Base-by-base conservation (phyloP, 2,888 invertebrate species). In the Agrilus biguttatus region DNA sequence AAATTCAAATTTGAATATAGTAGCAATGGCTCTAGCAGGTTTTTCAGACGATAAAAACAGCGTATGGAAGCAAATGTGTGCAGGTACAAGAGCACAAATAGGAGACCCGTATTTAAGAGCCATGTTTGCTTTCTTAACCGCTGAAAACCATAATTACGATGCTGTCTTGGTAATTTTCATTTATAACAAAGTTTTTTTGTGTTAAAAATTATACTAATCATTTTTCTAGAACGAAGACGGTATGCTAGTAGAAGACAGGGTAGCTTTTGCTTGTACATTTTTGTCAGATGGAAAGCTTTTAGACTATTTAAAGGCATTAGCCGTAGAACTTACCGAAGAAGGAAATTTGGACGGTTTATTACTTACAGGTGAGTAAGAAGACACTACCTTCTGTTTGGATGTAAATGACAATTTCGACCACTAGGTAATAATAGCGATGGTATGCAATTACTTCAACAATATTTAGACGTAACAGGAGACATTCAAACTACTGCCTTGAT, bases 21-120 rank as follows among this genome's bases (percentile, higher is more conserved):
- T 81, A 14, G 89, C 89, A 10, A 84, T 88, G 75, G 87, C 87
- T 1, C 65, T 87, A 33, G 79, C 83, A 37, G 83, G 91, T n/a
- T 91, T 85, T 61, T 83, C 84, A 40, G 87, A 89, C 51, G 88
- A 92, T 59, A 80, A 80, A 39, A 79, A 77, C 51, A 81, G 81
- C 17, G 71, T 85, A 57, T 93, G 83, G 88, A 75, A 78, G 45
- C 80, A 77, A 65, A 77, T 83, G 44, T 85, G 87, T 53, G 66
- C 78, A 1, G 71, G 68, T 36, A 82, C 88, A n/a, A 77, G 80
- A 53, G 71, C 74, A 14, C 83, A 86, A 60, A 73, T 95, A 41
- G 74, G 77, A n/a, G 87, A 92, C 73, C 85, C 93, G 0, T 91
- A 95, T 68, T 74, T 96, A 48, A 76, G 89, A 56, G 89, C 88